Conservation (phyloP, 2,888 invertebrate species). For the Apamea epomidion region DNA sequence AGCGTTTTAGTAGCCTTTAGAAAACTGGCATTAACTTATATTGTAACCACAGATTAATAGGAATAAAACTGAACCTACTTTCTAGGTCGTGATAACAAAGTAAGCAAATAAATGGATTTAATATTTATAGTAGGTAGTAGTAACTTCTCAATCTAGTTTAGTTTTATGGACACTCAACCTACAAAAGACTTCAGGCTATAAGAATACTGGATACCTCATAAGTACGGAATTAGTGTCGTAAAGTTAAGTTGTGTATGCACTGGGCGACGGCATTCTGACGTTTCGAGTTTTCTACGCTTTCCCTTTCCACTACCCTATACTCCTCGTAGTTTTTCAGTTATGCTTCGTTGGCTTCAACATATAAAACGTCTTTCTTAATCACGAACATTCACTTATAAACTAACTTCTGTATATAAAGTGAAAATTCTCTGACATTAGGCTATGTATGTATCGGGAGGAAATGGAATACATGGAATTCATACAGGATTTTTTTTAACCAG, state of each 20-base stretch:
- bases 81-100: neutral
- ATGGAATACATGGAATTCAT: neutral
- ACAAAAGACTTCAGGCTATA: conserved; percentile 26
- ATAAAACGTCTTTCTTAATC: neutral
- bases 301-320: neutral
- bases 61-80: neutral
- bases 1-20: neutral
- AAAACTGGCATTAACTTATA: neutral
- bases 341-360: neutral
- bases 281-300: neutral
- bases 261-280: neutral
- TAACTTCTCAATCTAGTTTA: conserved; percentile 26
- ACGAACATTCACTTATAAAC: neutral
- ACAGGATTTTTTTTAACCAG: too few species aligned
- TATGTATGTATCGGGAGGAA: neutral
- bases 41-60: neutral
- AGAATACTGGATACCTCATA: conserved; percentile 21
- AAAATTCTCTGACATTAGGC: neutral
- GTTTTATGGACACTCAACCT: conserved; percentile 29
- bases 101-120: conserved; percentile 13
- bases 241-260: conserved; percentile 18
- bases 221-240: conserved; percentile 17
- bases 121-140: conserved; percentile 12
- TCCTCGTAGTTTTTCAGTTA: neutral
- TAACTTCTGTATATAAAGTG: neutral